A percentile compares a stretch with the other conserved stretches of the same genome.
These are phyloP conservation scores for Spongilla lacustris DNA, from an alignment of 37 sponge, comb jelly and placozoan genomes.

Conservation along the genomic window DNA sequence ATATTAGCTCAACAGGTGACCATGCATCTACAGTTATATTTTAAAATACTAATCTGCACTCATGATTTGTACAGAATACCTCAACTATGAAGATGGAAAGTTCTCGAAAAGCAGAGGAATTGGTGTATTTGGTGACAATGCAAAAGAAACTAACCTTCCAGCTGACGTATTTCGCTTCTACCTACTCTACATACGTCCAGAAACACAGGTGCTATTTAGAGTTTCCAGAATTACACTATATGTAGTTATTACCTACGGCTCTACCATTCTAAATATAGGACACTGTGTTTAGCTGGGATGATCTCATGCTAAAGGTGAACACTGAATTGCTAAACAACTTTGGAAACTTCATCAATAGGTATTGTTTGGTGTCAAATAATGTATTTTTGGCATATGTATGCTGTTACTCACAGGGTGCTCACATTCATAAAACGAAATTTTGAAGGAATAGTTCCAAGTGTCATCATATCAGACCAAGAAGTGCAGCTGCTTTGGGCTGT, in stretches of 20 bases:
- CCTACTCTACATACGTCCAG: conserved; percentile 72
- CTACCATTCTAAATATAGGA: conserved; percentile 42
- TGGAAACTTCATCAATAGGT: conserved; percentile 79
- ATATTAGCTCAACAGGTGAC: conserved; percentile 58
- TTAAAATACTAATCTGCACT: not conserved
- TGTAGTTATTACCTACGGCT: not conserved
- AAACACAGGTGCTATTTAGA: conserved; percentile 47
- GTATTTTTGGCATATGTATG: too few relatives aligned
- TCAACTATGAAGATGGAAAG: conserved; percentile 89
- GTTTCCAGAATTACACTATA: too few relatives aligned
- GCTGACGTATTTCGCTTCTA: conserved; percentile 83
- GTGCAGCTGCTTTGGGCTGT: conserved; percentile 72
- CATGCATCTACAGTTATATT: not conserved
- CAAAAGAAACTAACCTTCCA: conserved; percentile 65
- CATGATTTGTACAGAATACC: conserved; percentile 55
- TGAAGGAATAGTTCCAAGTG: not conserved
- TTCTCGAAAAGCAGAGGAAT: conserved; percentile 85
- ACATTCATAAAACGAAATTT: conserved; percentile 74
- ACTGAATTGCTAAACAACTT: conserved; percentile 83
- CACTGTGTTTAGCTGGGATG: conserved; percentile 79
- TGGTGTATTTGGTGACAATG: conserved; percentile 83
- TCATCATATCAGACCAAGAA: conserved; percentile 24
- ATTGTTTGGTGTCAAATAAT: not conserved
- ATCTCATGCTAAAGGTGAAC: conserved; percentile 69
- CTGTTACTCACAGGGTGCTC: conserved; percentile 33